Evolutionary conservation across 2,888 invertebrate genomes (phyloP), one percentile per base, ranked within the genome.

Genomic region (Dolichopus griseipennis): DNA sequence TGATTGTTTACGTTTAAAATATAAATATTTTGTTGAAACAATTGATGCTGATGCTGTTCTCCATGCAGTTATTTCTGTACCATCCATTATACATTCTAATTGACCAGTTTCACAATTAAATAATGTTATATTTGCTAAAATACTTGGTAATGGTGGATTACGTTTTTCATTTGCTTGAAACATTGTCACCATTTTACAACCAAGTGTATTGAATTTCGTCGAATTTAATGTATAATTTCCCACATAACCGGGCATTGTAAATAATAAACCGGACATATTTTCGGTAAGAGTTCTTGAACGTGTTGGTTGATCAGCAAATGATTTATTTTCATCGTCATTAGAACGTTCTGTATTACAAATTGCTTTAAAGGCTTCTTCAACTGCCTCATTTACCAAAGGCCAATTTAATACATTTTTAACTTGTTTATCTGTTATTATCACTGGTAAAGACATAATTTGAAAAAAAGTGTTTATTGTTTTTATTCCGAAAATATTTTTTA

Each of bases 31-130:
- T 2, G 86, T 85, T 12, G 85, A 85, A 1, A 84, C 82, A 65
- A 83, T 77, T 0, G 86, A 85, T 4, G 85, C 85, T n/a, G 84
- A 83, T 0, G 85, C 85, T 1, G 86, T 86, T 70, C 86, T 79
- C 84, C 84, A 84, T 0, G 82, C 83, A 8, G 86, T 86, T 22
- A 86, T 84, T 68, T 83, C 82, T 1, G 83, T 84, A 21, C 79
- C 86, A 67, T 82, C 83, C 73, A 86, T 77, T 8, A 84, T 79
- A 68, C 81, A 79, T 72, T 80, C 75, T 64, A 84, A 71, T 71
- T 77, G 73, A 1, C 85, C 85, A 0, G 82, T 84, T 15, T 74
- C 64, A 5, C 74, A 72, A 71, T 82, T 78, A 71, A 84, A 82
- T 1, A 85, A 74, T 22, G 83, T 68, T 64, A 85, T 83, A 69